These are phyloP conservation scores for Eueremaeus valkanovi DNA, from an alignment of 2,888 invertebrate genomes.

Conservation along the genomic window DNA sequence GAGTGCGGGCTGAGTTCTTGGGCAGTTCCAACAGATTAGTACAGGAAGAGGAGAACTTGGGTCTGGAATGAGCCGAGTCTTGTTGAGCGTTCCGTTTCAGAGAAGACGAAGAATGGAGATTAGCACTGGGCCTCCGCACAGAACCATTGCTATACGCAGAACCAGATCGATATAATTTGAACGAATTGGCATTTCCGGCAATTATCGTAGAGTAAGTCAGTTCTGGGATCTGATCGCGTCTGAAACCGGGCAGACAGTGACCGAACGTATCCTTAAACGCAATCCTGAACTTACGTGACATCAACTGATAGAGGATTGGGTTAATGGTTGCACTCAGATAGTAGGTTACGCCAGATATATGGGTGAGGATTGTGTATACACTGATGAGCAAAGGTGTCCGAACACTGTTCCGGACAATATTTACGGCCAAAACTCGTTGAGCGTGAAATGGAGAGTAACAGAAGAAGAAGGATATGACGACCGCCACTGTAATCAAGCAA, in stretches of 20 bases:
- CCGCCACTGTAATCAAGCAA: slow-evolving; percentile 53
- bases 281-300: slow-evolving; percentile 88
- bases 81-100: not conserved
- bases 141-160: slow-evolving; percentile 37
- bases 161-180: slow-evolving; percentile 23
- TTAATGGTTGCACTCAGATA: slow-evolving; percentile 89
- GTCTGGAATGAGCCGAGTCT: not conserved
- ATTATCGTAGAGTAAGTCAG: slow-evolving; percentile 37
- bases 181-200: slow-evolving; percentile 28
- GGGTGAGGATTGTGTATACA: slow-evolving; percentile 68
- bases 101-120: not conserved
- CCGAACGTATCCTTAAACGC: slow-evolving; percentile 71
- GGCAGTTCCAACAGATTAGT: slow-evolving; percentile 27
- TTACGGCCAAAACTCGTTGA: slow-evolving; percentile 70
- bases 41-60: slow-evolving; percentile 5
- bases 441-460: slow-evolving; percentile 91
- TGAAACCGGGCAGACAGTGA: slow-evolving; percentile 35
- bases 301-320: slow-evolving; percentile 75
- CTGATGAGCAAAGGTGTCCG: slow-evolving; percentile 44
- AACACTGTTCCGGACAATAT: slow-evolving; percentile 43
- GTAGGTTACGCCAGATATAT: slow-evolving; percentile 82
- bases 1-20: not conserved
- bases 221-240: not conserved
- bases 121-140: not conserved
- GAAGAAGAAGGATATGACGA: slow-evolving; percentile 74